Evolutionary conservation across 2,113 vertebrate species (phyloP), one percentile per base, ranked within the genome.

Genomic region (Delphinapterus leucas): DNA sequence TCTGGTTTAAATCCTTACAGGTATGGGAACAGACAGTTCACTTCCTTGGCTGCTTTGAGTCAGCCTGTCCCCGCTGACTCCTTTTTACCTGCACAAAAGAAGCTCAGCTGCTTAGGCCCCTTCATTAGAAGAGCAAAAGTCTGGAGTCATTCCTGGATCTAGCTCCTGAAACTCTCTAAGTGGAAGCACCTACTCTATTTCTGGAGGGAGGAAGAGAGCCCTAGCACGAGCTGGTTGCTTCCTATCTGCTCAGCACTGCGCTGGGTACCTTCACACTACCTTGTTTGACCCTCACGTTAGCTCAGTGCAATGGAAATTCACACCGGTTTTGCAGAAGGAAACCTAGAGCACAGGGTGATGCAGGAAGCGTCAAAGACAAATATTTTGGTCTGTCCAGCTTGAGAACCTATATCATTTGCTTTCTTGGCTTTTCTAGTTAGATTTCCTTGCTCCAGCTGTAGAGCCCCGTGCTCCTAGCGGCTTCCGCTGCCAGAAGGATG

Each of bases 161-260:
- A 8, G 44, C n/a, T 93, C 41, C 74, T 41, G 81, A 83, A 31
- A 60, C 36, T 79, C 21, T 9, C 7, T 21, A 18, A 7, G 0
- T 61, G 33, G 60, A 73, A 74, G 38, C 11, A 33, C 14, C 47
- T 11, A 18, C 12, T 25, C 8, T 21, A 4, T 31, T 33, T 58
- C 61, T 49, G 7, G 60, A 31, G 82, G 49, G 49, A 41, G 53
- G 31, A 23, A 6, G 53, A n/a, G 26, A 7, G 28, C 70, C 4
- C 1, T 41, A 18, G 26, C 23, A 3, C 6, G 11, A 36, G 28
- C 84, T 17, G 7, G 2, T 14, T 23, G 73, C 80, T 53, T 44
- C 55, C 33, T 13, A 0, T 60, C 0, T 47, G 58, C 47, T 28
- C 13, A 10, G 38, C 36, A 7, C 31, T 25, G 58, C 36, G 47